Conservation (phyloP, 2,888 invertebrate genomes). For the Uloborus plumipes region DNA sequence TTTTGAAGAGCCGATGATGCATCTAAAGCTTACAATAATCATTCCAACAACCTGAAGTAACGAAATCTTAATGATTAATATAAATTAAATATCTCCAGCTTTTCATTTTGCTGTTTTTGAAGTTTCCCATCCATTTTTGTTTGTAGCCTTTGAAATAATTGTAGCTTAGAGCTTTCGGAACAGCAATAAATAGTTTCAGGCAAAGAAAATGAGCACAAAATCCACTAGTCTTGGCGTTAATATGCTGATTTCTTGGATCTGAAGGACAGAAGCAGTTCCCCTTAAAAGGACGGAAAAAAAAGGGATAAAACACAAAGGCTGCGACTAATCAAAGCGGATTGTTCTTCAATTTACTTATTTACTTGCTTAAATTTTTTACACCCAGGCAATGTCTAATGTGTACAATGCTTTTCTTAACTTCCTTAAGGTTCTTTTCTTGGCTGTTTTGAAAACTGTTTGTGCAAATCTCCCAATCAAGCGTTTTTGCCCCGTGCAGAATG, state of each 20-base stretch:
- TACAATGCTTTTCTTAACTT: conserved; percentile 44
- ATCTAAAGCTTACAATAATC: too few species aligned
- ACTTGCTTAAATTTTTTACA: conserved; percentile 27
- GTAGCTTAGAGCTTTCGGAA: neutral
- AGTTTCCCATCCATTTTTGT: neutral
- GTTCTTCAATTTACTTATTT: conserved; percentile 58
- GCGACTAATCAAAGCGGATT: conserved; percentile 58
- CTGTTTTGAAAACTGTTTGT: conserved; percentile 45
- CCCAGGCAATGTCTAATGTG: conserved; percentile 42
- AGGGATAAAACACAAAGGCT: conserved; percentile 33
- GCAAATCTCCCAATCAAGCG: conserved; percentile 60
- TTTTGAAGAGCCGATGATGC: too few species aligned
- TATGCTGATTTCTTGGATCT: conserved; percentile 47
- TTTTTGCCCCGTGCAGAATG: conserved; percentile 42
- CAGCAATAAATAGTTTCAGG: conserved; percentile 14
- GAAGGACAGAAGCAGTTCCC: neutral
- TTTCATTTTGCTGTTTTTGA: conserved; percentile 1
- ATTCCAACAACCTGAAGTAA: too few species aligned
- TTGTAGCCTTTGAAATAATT: neutral
- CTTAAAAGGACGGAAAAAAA: conserved; percentile 26
- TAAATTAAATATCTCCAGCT: too few species aligned
- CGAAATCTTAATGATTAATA: too few species aligned
- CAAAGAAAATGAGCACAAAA: conserved; percentile 16
- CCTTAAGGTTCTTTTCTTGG: conserved; percentile 38
- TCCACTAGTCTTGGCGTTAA: conserved; percentile 27